A percentile compares a stretch with the other conserved stretches of the same genome.
These are phyloP conservation scores for Flexamia atlantica DNA, from an alignment of 2,888 invertebrate species.

Conservation along the genomic window DNA sequence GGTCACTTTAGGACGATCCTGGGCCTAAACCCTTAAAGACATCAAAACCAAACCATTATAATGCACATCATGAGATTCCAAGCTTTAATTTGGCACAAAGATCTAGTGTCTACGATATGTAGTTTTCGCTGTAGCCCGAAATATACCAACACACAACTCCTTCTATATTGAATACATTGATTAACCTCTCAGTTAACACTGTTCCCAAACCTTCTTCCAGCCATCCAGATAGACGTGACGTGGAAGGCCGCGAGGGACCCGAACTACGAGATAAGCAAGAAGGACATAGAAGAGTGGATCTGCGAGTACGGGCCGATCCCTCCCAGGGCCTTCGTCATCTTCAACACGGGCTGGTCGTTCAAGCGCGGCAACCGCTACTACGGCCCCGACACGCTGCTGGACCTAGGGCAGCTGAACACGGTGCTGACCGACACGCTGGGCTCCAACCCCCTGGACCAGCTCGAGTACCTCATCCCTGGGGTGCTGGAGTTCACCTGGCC, in stretches of 20 bases:
- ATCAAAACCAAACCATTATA: no score
- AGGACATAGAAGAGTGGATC: conserved; percentile 44
- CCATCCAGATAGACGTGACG: conserved; percentile 17
- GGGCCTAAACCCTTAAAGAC: no score
- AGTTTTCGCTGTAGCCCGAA: no score
- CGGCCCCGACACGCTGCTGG: conserved; percentile 10
- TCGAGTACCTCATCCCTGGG: conserved; percentile 20
- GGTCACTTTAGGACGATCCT: no score
- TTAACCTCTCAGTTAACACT: no score
- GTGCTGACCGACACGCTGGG: neutral
- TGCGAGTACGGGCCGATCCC: conserved; percentile 7
- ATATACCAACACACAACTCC: no score
- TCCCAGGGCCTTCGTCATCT: conserved; percentile 8
- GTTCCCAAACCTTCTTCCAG: no score
- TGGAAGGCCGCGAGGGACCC: neutral
- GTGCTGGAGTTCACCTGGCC: conserved; percentile 35
- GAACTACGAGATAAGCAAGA: conserved; percentile 6
- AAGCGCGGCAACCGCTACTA: conserved; percentile 42
- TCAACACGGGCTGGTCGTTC: conserved; percentile 42
- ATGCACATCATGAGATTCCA: no score
- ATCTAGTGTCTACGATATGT: no score
- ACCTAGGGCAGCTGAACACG: neutral
- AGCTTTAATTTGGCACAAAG: no score
- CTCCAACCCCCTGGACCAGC: neutral
- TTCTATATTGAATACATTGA: no score